Evolutionary conservation across 1,140 invertebrate genomes (phyloP), one percentile per base, ranked within the genome.

Genomic region (Gonioctena quinquepunctata): DNA sequence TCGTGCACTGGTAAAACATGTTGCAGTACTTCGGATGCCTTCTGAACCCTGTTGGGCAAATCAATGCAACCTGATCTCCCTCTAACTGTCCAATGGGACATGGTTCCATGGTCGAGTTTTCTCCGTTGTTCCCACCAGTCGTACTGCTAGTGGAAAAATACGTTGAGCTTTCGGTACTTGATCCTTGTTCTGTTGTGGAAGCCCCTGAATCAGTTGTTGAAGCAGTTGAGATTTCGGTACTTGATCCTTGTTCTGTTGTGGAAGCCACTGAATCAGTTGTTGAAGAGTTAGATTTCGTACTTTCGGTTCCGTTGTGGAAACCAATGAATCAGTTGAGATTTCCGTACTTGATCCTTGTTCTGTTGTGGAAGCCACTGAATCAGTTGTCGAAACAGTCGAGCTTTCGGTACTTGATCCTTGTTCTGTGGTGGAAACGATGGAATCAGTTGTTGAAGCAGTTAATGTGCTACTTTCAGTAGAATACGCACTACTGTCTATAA

Each of bases 1-100:
- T 86, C 13, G 89, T 91, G 79, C 93, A 95, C 80, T 95, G 93
- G 76, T 95, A 95, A 83, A 94, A 93, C 49, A 93, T 81, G 79
- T 94, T 92, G 77, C 94, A 95, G 76, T 92, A 90, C 80, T 93
- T 91, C 0, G 93, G 92, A 86, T 95, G 93, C 71, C 92, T 87
- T 76, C 87, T 87, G 83, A 94, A 94, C 28, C 92, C 92, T 28
- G 92, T 92, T 13, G 93, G 93, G 79, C 93, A 94, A 3, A 92
- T 88, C 54, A 91, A 86, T 4, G 88, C 81, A 66, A 90, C 85
- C 83, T 94, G 92, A 66, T 92, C 89, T 4, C 89, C 88, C 33
- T 86, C 84, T 5, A 86, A 73, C 77, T 79, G 80, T 64, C 73
- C 71, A 33, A 77, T 81, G 13, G 72, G 81, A 68, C 79, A 81